A percentile compares a stretch with the other conserved stretches of the same genome.
phyloP scores from a whole-genome alignment of 2,888 invertebrate genomes.

The Ypsolopha scabrella region DNA sequence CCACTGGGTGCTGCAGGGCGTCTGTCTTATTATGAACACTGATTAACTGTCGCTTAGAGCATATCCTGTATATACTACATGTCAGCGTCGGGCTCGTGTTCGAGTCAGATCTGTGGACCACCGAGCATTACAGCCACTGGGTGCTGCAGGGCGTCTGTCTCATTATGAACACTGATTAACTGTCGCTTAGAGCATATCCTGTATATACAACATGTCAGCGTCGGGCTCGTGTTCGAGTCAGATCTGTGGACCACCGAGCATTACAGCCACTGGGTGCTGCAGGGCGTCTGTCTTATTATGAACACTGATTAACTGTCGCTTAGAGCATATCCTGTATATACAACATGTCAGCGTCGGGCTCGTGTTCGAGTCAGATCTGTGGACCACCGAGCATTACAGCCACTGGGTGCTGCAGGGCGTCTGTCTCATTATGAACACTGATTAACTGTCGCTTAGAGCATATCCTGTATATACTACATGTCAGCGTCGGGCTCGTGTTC shows the following conservation, averaged over 20 bases:
- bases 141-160: constrained; percentile 94
- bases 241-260: constrained; percentile 87
- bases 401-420: constrained; percentile 80
- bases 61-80: neutral
- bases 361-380: constrained; percentile 90
- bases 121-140: constrained; percentile 90
- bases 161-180: constrained; percentile 83
- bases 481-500: constrained; percentile 93
- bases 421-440: constrained; percentile 87
- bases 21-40: too few species aligned
- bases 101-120: constrained; percentile 86
- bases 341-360: constrained; percentile 71
- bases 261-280: constrained; percentile 79
- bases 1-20: too few species aligned
- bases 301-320: constrained; percentile 76
- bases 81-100: constrained; percentile 83
- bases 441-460: constrained; percentile 41
- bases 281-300: constrained; percentile 83
- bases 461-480: constrained; percentile 91
- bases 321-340: neutral
- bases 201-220: constrained; percentile 19
- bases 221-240: constrained; percentile 91
- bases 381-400: constrained; percentile 84
- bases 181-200: too few species aligned
- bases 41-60: too few species aligned